Base-by-base conservation (phyloP, 2,797 vertebrate species). In the Acridotheres tristis region DNA sequence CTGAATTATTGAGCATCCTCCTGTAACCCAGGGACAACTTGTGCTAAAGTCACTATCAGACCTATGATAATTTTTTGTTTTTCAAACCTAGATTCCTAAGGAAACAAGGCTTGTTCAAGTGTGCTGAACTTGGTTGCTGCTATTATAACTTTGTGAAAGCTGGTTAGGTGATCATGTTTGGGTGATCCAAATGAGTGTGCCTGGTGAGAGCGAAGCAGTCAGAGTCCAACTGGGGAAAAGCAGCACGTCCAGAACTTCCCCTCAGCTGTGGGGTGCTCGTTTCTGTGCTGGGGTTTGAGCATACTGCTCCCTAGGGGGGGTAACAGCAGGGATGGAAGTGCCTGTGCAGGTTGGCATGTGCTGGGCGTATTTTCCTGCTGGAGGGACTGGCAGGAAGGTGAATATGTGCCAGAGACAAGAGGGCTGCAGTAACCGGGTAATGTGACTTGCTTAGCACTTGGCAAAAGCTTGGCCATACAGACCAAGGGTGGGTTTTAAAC, bases 241-340 rank as follows among this genome's bases (percentile, higher is more conserved):
- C 27, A 23, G 55, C 59, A 57, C 27, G 10, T 10, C 4, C 55
- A 38, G 83, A 82, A 42, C 38, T 76, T 69, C 7, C 1, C 0
- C 1, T 63, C 51, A 22, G 50, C 45, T 1, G 3, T 15, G 21
- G 23, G 21, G 43, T 11, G 42, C 47, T 65, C 0, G 2, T 67
- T 54, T 50, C 43, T 78, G n/a, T n/a, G 57, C 4, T 5, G 30
- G 47, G 20, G 6, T 36, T 45, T 10, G 36, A 59, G 42, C 18
- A 20, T 59, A 62, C 32, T 63, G 13, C 36, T 74, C 25, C 1
- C 1, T 11, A 2, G 40, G 0, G 2, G 2, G 61, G 23, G n/a
- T 29, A 5, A 3, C 8, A 47, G 55, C 0, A 4, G 80, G 55
- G 22, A 2, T 61, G 62, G 23, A 27, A 61, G 38, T n/a, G 62